Evolutionary conservation across 1,140 invertebrate genomes (phyloP).

Genomic region (Temnothorax longispinosus): DNA sequence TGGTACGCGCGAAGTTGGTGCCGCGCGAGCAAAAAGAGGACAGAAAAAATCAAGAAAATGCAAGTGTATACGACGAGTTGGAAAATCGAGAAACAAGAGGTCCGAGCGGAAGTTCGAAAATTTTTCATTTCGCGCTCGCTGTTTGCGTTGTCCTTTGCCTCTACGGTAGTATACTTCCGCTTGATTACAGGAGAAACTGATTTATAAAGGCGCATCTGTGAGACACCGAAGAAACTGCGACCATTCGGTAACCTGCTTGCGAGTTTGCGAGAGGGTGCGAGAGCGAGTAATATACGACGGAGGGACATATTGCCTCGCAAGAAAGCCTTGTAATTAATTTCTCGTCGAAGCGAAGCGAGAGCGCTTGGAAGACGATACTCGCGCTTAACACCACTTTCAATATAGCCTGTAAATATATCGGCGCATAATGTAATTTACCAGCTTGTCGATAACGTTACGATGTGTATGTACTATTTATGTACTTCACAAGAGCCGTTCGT

Average conservation of each 20-base stretch:
- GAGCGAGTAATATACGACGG: slow-evolving; percentile 35
- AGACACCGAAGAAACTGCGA: slow-evolving; percentile 38
- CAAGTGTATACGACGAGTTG: slow-evolving; percentile 61
- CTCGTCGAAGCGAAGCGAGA: slow-evolving; percentile 43
- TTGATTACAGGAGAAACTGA: slow-evolving; percentile 71
- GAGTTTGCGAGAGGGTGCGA: slow-evolving; percentile 39
- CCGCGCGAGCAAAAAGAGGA: background rate
- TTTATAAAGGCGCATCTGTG: slow-evolving; percentile 68
- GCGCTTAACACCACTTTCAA: slow-evolving; percentile 58
- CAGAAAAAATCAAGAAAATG: slow-evolving; percentile 66
- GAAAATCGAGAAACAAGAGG: slow-evolving; percentile 63
- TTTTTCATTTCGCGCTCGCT: slow-evolving; percentile 62
- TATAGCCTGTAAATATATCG: slow-evolving; percentile 55
- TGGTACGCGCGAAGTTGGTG: slow-evolving; percentile 25
- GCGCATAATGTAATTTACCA: slow-evolving; percentile 57
- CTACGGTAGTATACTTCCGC: slow-evolving; percentile 26
- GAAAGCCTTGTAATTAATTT: slow-evolving; percentile 56
- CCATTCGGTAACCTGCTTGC: slow-evolving; percentile 62
- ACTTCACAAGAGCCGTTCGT: slow-evolving; percentile 43
- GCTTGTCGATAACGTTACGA: slow-evolving; percentile 55
- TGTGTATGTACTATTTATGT: slow-evolving; percentile 45
- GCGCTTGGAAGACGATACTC: slow-evolving; percentile 56
- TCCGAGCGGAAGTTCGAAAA: slow-evolving; percentile 59
- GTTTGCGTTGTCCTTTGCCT: slow-evolving; percentile 37
- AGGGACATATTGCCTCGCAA: slow-evolving; percentile 43